Base-by-base conservation (phyloP, 2,113 vertebrate species). In the Mirounga angustirostris region DNA sequence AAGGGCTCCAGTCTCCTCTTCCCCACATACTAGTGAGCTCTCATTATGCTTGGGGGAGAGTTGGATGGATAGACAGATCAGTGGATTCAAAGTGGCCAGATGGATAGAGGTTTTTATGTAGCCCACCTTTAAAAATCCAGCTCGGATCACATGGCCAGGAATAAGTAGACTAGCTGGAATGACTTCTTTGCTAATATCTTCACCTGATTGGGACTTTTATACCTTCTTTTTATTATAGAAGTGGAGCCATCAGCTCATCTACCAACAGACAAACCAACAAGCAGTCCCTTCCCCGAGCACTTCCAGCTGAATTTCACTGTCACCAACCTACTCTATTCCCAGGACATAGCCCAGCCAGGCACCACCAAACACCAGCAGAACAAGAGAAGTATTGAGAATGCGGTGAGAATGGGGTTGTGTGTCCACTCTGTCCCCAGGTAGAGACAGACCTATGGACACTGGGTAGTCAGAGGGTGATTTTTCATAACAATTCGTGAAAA, bases 231-330 rank as follows among this genome's bases (percentile, higher is more conserved):
- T n/a, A 63, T 52, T 88, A 58, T 40, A 82, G 94, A 94, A 94
- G 73, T 98, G 82, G 97, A 98, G 58, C 73, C 97, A 71, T 26
- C 92, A 0, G 14, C 94, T 16, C 76, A 97, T 43, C 87, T 94
- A 63, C 71, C 13, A 1, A 98, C 98, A 40, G 43, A 95, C 5
- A n/a, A 28, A 12, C 40, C 97, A 54, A 96, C 97, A 1, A 93
- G 78, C 43, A 2, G 65, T 2, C 71, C 98, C 54, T 50, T 8
- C 4, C 28, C 24, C n/a, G 88, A 98, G 93, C 83, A 76, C 61
- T 98, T 99, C 0, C 59, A 73, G 2, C 46, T 99, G 43, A 98
- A 95, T 40, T 99, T 99, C 96, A 99, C 14, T 4, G 96, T 99
- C 97, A 98, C 98, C 96, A 99, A 97, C 94, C 95, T 99, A 5